Percentiles rank a stretch among this genome's conserved stretches.
phyloP scores from a whole-genome alignment of 1,140 invertebrate species.

The Neodiprion lecontei region DNA sequence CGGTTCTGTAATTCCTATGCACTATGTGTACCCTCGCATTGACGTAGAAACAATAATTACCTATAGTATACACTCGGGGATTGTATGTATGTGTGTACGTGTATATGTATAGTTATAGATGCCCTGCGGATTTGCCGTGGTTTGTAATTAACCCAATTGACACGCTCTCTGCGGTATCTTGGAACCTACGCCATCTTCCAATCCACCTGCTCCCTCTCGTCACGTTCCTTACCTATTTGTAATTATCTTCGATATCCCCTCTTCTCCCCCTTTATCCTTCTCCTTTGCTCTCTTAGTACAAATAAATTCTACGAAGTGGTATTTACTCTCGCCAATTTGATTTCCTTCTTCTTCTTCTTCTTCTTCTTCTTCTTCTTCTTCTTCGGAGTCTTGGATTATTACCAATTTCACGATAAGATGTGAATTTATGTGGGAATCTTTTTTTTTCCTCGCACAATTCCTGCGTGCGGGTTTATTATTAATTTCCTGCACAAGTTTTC shows the following conservation, averaged over 20 bases:
- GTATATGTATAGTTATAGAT: background rate
- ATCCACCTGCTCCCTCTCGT: too few species aligned
- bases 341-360: background rate
- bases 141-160: slow-evolving; percentile 1
- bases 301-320: background rate
- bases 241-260: too few species aligned
- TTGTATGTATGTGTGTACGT: background rate
- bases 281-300: too few species aligned
- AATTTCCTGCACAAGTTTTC: too few species aligned
- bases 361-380: background rate
- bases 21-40: background rate
- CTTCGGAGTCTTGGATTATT: background rate
- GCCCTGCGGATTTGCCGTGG: background rate
- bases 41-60: background rate
- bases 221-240: too few species aligned
- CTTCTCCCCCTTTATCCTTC: too few species aligned
- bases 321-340: background rate
- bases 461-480: too few species aligned
- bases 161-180: too few species aligned
- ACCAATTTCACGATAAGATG: background rate
- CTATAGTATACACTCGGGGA: too few species aligned
- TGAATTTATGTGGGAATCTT: background rate
- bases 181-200: too few species aligned
- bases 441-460: too few species aligned
- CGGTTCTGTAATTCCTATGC: background rate